Evolutionary conservation across 2,888 invertebrate genomes (phyloP).

Genomic region (Osmoderma eremita): DNA sequence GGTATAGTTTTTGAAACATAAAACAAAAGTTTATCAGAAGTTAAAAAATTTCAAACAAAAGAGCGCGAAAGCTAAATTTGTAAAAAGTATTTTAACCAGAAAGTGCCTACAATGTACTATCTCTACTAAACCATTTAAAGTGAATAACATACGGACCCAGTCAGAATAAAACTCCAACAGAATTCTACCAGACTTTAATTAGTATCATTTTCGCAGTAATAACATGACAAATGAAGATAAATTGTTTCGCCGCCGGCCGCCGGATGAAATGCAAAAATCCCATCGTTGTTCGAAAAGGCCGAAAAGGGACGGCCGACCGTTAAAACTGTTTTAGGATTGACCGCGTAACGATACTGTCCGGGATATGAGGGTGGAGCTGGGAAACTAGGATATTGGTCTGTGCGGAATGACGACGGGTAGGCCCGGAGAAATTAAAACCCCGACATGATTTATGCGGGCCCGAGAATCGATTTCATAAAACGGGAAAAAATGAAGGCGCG

Average conservation of each 20-base stretch:
- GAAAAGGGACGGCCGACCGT: not conserved
- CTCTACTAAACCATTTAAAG: too few relatives aligned
- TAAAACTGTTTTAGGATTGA: not conserved
- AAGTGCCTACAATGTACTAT: too few relatives aligned
- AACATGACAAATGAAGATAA: constrained; percentile 18
- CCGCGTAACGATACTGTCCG: not conserved
- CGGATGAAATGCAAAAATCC: constrained; percentile 10
- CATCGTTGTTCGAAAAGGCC: not conserved
- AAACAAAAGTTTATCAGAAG: too few relatives aligned
- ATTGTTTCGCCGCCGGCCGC: not conserved
- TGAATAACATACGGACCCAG: not conserved
- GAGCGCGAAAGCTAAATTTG: too few relatives aligned
- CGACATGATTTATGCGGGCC: constrained; percentile 22
- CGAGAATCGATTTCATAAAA: constrained; percentile 23
- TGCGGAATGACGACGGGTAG: not conserved
- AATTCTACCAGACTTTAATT: constrained; percentile 1
- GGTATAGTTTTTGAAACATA: too few relatives aligned
- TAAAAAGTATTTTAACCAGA: too few relatives aligned
- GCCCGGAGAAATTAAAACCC: constrained; percentile 21
- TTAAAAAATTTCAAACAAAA: too few relatives aligned
- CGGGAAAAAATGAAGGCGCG: constrained; percentile 17
- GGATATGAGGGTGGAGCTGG: not conserved
- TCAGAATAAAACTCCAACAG: not conserved
- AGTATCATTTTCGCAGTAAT: constrained; percentile 9
- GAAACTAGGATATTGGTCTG: not conserved